These are phyloP conservation scores for Netelia fuscicornis DNA, from an alignment of 2,888 invertebrate species.

Conservation along the genomic window DNA sequence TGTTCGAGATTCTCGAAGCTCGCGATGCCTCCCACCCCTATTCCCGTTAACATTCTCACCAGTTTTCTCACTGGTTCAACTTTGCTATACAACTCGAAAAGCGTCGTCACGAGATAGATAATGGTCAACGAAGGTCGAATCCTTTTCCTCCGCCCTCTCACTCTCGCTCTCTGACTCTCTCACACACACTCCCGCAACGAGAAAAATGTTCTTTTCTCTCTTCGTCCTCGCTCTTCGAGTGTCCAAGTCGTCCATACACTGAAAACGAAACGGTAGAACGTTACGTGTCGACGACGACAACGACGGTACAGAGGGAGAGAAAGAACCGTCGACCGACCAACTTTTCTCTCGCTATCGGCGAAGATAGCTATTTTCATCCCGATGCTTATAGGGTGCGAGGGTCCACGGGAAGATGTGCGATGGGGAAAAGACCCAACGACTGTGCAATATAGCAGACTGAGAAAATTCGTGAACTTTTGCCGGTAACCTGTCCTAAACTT, in stretches of 20 bases:
- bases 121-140: slow-evolving; percentile 57
- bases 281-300: slow-evolving; percentile 37
- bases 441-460: not conserved
- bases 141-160: not conserved
- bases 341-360: slow-evolving; percentile 57
- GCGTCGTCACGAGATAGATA: slow-evolving; percentile 48
- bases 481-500: slow-evolving; percentile 42
- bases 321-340: slow-evolving; percentile 35
- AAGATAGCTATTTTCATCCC: slow-evolving; percentile 28
- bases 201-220: slow-evolving; percentile 12
- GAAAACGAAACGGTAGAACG: slow-evolving; percentile 35
- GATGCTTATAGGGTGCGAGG: slow-evolving; percentile 38
- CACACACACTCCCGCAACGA: not conserved
- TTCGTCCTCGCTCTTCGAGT: slow-evolving; percentile 14
- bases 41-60: not conserved
- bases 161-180: no score
- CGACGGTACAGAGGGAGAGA: slow-evolving; percentile 8
- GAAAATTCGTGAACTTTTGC: slow-evolving; percentile 63
- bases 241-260: slow-evolving; percentile 12
- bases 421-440: not conserved
- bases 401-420: not conserved
- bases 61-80: slow-evolving; percentile 25
- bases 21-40: slow-evolving; percentile 16
- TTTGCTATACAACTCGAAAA: not conserved
- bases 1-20: slow-evolving; percentile 51